Evolutionary conservation across 1,140 invertebrate species (phyloP), one percentile per base, ranked within the genome.

Genomic region (Drosophila leontia): DNA sequence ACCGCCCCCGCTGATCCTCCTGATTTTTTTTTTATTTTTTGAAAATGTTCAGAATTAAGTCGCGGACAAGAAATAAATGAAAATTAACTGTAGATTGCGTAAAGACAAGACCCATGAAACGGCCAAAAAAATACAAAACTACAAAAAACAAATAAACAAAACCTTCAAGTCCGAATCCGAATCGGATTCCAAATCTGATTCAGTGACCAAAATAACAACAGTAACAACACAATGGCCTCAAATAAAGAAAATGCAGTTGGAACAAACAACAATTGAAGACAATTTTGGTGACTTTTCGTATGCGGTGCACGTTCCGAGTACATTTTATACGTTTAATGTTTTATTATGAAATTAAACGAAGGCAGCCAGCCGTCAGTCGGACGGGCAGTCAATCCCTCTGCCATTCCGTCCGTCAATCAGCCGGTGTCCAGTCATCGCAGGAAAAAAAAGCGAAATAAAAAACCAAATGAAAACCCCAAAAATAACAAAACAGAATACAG

Each of bases 291-390:
- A 76, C 61, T 76, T 76, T 48, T 84, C 34, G 81, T 85, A 85
- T 85, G 71, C 81, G 71, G 63, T 47, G 63, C 81, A 85, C 82
- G 82, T 85, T 85, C 41, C 78, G 76, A 63, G 60, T 60, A 85
- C 77, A 85, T 84, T 84, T 84, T 84, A 84, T 84, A 84, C 81
- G 81, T 84, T 84, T 84, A 80, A 84, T 84, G 81, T 84, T 80
- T 84, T 84, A 84, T 84, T 84, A 84, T 84, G 81, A 84, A 84
- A 84, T 84, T 84, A 84, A 84, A 58, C 81, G 55, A 68, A 67
- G 77, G 65, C 76, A 64, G 44, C 34, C 26, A 72, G 42, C 75
- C 19, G 77, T 53, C 68, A 70, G 51, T 70, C 68, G 41, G 35
- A 6, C 51, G 23, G 47, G 29, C 47, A 23, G 62, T 53, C 65